Percentiles rank a stretch among this genome's conserved stretches.
Conservation (phyloP, 1,140 invertebrate genomes). For the Zaprionus tsacasi region DNA sequence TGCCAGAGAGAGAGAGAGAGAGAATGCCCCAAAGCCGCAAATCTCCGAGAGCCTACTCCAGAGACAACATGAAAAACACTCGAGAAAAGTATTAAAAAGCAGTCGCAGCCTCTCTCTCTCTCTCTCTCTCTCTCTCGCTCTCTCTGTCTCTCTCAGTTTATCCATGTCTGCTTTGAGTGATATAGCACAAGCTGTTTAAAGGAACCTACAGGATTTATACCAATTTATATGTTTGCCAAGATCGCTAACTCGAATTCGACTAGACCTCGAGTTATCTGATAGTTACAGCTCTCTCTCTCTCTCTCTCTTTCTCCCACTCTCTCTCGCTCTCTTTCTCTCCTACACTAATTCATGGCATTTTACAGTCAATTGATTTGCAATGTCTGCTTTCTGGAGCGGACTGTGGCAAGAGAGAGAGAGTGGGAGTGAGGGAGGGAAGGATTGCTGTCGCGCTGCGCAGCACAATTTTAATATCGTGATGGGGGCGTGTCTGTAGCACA, state of each 20-base stretch:
- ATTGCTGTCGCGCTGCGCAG: conserved; percentile 5
- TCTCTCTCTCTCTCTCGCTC: neutral
- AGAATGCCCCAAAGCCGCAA: neutral
- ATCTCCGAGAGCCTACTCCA: neutral
- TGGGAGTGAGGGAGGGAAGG: neutral
- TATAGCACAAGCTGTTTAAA: neutral
- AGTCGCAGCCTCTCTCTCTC: neutral
- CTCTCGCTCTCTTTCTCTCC: conserved; percentile 1
- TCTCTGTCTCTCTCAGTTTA: no score
- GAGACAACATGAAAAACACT: conserved; percentile 5
- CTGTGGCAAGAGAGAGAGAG: neutral
- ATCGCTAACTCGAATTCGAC: neutral
- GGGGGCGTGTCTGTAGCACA: neutral
- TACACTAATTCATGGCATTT: conserved; percentile 57
- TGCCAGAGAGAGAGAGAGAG: neutral
- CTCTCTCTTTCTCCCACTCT: neutral
- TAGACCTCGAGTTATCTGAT: neutral
- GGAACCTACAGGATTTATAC: neutral
- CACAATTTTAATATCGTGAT: conserved; percentile 31
- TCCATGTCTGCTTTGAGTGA: neutral
- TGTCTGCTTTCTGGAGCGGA: conserved; percentile 23
- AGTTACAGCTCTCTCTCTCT: neutral
- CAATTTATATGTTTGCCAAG: neutral
- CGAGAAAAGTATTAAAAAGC: conserved; percentile 5
- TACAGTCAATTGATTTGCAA: conserved; percentile 69